Conservation (phyloP, 2,113 vertebrate genomes). For the Platysteira castanea region DNA sequence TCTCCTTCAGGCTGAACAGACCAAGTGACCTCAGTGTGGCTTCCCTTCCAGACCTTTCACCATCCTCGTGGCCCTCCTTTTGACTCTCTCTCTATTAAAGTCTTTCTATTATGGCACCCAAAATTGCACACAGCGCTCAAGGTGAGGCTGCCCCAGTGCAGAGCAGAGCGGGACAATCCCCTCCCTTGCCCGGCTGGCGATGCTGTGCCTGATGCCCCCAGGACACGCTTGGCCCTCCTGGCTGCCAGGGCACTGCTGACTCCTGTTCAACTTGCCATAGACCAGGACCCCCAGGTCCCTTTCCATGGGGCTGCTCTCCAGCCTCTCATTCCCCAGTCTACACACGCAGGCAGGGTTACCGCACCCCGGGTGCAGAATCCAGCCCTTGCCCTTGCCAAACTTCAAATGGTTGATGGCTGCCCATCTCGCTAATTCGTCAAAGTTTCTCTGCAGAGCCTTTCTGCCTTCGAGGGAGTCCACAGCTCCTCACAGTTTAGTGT, state of each 20-base stretch:
- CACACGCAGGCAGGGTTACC: not conserved
- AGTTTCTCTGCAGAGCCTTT: not conserved
- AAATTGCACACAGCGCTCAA: fast-evolving
- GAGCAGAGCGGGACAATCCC: not conserved
- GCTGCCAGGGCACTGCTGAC: not conserved
- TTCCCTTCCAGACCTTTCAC: not conserved
- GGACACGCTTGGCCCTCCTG: fast-evolving
- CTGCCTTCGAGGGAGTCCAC: fast-evolving
- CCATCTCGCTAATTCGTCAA: not conserved
- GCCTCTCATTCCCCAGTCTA: no score
- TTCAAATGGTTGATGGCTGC: not conserved
- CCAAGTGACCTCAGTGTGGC: not conserved
- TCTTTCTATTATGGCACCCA: no score
- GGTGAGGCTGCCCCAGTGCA: not conserved
- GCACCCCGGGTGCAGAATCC: not conserved
- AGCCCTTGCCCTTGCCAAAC: not conserved
- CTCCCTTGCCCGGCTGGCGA: fast-evolving
- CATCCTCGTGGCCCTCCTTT: not conserved
- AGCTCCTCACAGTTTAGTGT: not conserved
- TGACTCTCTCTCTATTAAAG: not conserved
- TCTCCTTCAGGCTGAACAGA: not conserved
- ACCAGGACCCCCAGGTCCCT: not conserved
- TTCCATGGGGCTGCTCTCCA: not conserved
- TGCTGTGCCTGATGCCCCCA: not conserved
- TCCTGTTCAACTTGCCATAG: fast-evolving